Conservation (phyloP, 1,140 invertebrate species). For the Drosophila mayri region DNA sequence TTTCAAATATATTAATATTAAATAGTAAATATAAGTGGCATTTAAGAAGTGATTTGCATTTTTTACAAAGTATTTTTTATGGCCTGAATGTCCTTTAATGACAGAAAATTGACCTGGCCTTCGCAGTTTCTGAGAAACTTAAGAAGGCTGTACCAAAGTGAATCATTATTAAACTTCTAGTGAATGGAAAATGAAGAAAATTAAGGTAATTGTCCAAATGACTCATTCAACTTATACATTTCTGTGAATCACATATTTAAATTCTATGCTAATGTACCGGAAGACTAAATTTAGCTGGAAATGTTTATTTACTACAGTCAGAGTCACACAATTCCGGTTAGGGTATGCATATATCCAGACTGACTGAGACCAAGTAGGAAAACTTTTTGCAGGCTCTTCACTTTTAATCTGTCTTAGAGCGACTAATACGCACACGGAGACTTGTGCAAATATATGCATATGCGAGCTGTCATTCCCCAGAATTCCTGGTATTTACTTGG, state of each 20-base stretch:
- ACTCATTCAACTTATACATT: constrained; percentile 4
- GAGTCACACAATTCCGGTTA: constrained; percentile 8
- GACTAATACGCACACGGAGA: constrained; percentile 41
- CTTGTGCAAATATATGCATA: constrained; percentile 59
- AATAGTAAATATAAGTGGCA: neutral
- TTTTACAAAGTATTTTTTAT: too few relatives aligned
- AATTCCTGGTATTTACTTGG: constrained; percentile 54
- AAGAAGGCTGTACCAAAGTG: neutral
- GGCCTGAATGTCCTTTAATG: neutral
- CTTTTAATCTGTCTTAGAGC: constrained; percentile 76
- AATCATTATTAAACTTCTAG: constrained; percentile 1
- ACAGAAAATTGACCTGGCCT: neutral
- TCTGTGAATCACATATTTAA: constrained; percentile 16
- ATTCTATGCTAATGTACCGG: constrained; percentile 26
- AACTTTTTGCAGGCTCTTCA: constrained; percentile 70
- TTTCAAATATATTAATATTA: neutral
- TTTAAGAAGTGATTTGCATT: neutral
- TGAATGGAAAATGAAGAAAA: neutral
- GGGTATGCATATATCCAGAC: constrained; percentile 19
- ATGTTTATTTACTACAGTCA: constrained; percentile 14
- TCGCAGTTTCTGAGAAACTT: neutral
- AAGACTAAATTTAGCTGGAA: constrained; percentile 31
- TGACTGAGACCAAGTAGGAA: constrained; percentile 11
- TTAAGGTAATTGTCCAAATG: constrained; percentile 4
- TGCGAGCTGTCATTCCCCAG: constrained; percentile 64